Conservation (phyloP, 2,113 vertebrate species). For the Mustela nigripes region DNA sequence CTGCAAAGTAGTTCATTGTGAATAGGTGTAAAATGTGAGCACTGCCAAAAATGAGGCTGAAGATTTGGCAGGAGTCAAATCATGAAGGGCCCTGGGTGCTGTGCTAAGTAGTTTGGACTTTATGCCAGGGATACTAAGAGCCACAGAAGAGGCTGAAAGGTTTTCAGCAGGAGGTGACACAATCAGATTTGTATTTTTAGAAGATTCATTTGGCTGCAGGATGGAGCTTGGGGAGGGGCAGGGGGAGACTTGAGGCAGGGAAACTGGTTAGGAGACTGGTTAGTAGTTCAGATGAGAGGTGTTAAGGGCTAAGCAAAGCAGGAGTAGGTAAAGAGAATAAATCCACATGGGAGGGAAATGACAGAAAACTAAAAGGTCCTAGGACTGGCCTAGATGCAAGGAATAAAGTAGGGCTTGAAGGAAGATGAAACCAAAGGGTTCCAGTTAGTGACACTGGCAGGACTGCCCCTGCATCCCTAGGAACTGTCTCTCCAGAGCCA, state of each 20-base stretch:
- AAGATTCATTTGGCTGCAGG: slow-evolving; percentile 47
- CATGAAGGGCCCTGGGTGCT: slow-evolving; percentile 3
- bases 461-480: background rate
- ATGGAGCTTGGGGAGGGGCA: background rate
- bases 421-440: slow-evolving; percentile 45
- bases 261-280: background rate
- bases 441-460: slow-evolving; percentile 11
- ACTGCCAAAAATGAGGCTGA: slow-evolving; percentile 54
- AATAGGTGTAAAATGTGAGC: slow-evolving; percentile 52
- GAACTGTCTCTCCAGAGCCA: slow-evolving; percentile 49
- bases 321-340: background rate
- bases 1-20: slow-evolving; percentile 56
- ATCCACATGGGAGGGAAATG: background rate
- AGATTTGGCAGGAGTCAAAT: slow-evolving; percentile 54
- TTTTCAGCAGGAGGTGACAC: slow-evolving; percentile 52
- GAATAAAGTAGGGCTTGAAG: background rate
- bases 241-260: background rate
- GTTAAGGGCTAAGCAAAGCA: slow-evolving; percentile 39
- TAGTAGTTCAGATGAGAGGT: slow-evolving; percentile 27
- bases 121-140: slow-evolving; percentile 38
- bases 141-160: slow-evolving; percentile 31
- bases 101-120: slow-evolving; percentile 67
- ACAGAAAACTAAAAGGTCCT: slow-evolving; percentile 18
- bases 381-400: slow-evolving; percentile 6
- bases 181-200: slow-evolving; percentile 59